Evolutionary conservation across 2,888 invertebrate genomes (phyloP), one percentile per base, ranked within the genome.

Genomic region (Lasioglossum figueresi): DNA sequence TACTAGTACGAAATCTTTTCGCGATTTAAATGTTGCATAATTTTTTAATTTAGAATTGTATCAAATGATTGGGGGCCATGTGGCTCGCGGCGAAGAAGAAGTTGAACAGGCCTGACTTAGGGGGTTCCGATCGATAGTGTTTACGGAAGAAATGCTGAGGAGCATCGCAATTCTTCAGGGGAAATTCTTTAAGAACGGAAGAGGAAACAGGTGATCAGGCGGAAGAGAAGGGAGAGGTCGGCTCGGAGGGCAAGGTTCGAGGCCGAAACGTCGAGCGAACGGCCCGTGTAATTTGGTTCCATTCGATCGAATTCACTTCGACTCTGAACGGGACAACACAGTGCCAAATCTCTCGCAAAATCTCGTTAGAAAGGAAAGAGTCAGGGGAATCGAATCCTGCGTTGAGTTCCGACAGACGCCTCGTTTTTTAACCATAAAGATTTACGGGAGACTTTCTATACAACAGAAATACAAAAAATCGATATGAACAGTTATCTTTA

Each of bases 341-440:
- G 89, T 88, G 92, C 83, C 91, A 94, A 94, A 94, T 94, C 94
- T 93, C 89, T 92, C 90, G 92, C 92, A 82, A 94, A 94, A 94
- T 89, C 88, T 92, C 82, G 92, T 93, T 92, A 93, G 75, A 79
- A 84, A 52, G 66, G 79, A 82, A 72, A 78, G 79, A 81, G 68
- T 63, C 78, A 72, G 68, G 70, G 83, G 82, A 83, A 84, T 48
- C 63, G 72, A 82, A 88, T 86, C 79, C 27, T 23, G 14, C 14
- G 31, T 66, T 52, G 37, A 48, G 74, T 66, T 81, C 48, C 34
- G 16, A 10, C 27, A 27, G 16, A 40, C n/a, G 70, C 23, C 68
- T 23, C 37, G 37, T 68, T 68, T 45, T 37, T 12, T 0, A 40
- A 40, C 70, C 23, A 40, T 37, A 12, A n/a, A 5, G 5, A 70